Percentiles rank a stretch among this genome's conserved stretches.
Evolutionary conservation across 30 jellyfish, hydroid and myxozoan genomes (phyloP).

Genomic region (Chrysaora quinquecirrha): DNA sequence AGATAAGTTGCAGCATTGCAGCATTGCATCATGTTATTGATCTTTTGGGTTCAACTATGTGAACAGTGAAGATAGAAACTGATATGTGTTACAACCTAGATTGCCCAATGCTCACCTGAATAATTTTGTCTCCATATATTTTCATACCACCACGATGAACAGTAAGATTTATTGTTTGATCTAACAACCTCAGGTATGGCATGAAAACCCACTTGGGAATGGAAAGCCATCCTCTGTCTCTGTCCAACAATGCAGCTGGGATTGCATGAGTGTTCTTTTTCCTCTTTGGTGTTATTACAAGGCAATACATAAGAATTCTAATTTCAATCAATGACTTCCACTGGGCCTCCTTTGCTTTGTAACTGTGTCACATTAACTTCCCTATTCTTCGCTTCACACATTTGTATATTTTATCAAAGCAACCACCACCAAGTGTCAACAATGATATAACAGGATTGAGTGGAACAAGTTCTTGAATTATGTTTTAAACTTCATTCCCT

Average conservation of each 20-base stretch:
- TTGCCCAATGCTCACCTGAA: constrained; percentile 1
- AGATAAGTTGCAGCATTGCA: neutral
- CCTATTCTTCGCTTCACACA: constrained; percentile 1
- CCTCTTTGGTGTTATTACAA: neutral
- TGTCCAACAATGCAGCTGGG: neutral
- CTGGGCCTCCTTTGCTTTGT: neutral
- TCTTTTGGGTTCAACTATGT: neutral
- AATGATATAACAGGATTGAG: neutral
- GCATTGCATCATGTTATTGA: neutral
- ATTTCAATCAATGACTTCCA: neutral
- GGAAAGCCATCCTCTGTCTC: constrained; percentile 6
- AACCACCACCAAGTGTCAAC: constrained; percentile 5
- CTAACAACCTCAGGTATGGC: constrained; percentile 1
- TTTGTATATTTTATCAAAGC: neutral
- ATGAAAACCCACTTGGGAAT: neutral
- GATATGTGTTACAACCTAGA: neutral
- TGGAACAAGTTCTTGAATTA: neutral
- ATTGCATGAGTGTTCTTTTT: neutral
- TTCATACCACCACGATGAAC: neutral
- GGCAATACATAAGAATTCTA: neutral
- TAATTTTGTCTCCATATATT: neutral
- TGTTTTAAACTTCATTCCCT: neutral
- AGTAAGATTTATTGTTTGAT: neutral
- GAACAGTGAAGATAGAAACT: neutral
- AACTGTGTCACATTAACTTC: neutral